Evolutionary conservation across 2,888 invertebrate species (phyloP).

Genomic region (Ischnus inquisitorius): DNA sequence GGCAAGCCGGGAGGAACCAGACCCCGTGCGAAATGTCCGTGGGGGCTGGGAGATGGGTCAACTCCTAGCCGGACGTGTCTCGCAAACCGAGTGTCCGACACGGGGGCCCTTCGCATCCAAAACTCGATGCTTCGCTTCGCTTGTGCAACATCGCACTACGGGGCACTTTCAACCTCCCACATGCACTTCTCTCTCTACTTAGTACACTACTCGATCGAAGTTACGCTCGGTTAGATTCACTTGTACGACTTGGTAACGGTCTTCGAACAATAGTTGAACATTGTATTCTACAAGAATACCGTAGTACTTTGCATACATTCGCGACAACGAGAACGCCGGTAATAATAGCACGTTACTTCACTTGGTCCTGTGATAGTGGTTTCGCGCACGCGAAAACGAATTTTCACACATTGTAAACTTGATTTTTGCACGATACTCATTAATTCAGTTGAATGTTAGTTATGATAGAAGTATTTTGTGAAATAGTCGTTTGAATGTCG

Average conservation of each 20-base stretch:
- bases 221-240: background rate
- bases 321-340: too few relatives aligned
- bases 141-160: background rate
- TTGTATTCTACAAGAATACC: background rate
- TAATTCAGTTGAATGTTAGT: too few relatives aligned
- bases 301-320: background rate
- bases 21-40: conserved; percentile 64
- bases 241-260: conserved; percentile 8
- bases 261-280: background rate
- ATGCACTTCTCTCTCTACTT: conserved; percentile 64
- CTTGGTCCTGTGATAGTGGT: too few relatives aligned
- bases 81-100: conserved; percentile 81
- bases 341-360: too few relatives aligned
- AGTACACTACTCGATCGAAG: conserved; percentile 54
- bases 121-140: conserved; percentile 49
- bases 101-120: conserved; percentile 52
- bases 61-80: conserved; percentile 81
- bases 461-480: too few relatives aligned
- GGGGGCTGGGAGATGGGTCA: conserved; percentile 63
- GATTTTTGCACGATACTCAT: too few relatives aligned
- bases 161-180: conserved; percentile 77
- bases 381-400: too few relatives aligned
- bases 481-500: too few relatives aligned
- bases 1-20: conserved; percentile 42
- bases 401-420: too few relatives aligned